A percentile compares a stretch with the other conserved stretches of the same genome.
These are phyloP conservation scores for Loxodonta africana DNA, from an alignment of 2,113 vertebrate genomes.

Conservation along the genomic window DNA sequence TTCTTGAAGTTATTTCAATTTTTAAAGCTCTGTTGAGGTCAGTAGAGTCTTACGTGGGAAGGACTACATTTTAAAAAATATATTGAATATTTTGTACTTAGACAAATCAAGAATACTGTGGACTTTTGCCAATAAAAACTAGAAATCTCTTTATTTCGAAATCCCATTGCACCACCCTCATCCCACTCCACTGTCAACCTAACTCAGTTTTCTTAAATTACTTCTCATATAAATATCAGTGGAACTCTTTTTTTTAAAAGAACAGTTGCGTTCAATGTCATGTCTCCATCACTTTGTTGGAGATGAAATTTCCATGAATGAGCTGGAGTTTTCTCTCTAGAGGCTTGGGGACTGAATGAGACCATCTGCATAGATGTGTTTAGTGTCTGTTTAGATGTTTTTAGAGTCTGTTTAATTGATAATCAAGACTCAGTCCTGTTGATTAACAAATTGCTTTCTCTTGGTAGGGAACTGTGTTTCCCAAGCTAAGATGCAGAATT, in stretches of 20 bases:
- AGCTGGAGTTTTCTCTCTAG: slow-evolving; percentile 72
- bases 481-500: slow-evolving; percentile 66
- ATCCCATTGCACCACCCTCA: neutral
- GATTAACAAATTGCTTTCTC: slow-evolving; percentile 77
- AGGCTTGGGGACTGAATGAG: slow-evolving; percentile 81
- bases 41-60: slow-evolving; percentile 55
- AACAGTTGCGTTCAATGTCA: slow-evolving; percentile 22
- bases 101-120: neutral
- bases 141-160: slow-evolving; percentile 47
- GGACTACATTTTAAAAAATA: neutral
- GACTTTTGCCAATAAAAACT: slow-evolving; percentile 24
- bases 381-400: slow-evolving; percentile 82
- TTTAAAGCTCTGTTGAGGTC: slow-evolving; percentile 29
- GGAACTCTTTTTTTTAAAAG: slow-evolving; percentile 45
- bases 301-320: slow-evolving; percentile 77
- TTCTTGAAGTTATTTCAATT: slow-evolving; percentile 5
- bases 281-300: slow-evolving; percentile 61
- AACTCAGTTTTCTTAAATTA: slow-evolving; percentile 49
- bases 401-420: slow-evolving; percentile 86
- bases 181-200: neutral
- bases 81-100: neutral
- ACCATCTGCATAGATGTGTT: slow-evolving; percentile 83
- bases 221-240: slow-evolving; percentile 3
- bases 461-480: slow-evolving; percentile 79
- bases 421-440: slow-evolving; percentile 82